phyloP scores from a whole-genome alignment of 2,797 vertebrate genomes.

The Syndactyla subalaris region DNA sequence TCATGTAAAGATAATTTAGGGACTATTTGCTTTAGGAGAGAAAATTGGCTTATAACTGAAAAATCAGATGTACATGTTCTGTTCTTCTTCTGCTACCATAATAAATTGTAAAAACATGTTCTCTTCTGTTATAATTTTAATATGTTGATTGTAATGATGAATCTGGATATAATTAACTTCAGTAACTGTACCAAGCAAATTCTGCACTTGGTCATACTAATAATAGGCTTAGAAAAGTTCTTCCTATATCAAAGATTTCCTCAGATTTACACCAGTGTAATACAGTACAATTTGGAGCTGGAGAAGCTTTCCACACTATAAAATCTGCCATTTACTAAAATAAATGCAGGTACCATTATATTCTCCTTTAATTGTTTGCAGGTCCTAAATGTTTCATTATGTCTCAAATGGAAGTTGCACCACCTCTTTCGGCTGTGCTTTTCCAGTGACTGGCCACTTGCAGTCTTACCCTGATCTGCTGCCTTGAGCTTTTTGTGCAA shows the following conservation, averaged over 20 bases:
- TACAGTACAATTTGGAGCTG: not conserved
- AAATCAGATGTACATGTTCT: not conserved
- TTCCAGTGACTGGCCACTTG: not conserved
- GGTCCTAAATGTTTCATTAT: not conserved
- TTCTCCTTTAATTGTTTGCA: not conserved
- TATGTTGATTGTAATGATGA: not conserved
- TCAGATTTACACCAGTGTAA: not conserved
- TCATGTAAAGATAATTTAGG: slow-evolving; percentile 9
- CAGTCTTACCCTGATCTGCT: not conserved
- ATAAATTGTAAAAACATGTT: not conserved
- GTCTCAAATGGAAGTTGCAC: not conserved
- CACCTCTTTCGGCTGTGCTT: not conserved
- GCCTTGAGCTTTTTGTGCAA: not conserved
- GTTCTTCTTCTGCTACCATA: not conserved
- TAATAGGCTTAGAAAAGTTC: not conserved
- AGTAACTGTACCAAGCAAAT: not conserved
- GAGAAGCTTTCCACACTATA: not conserved
- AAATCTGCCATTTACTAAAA: not conserved
- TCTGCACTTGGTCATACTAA: not conserved
- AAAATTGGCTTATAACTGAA: not conserved
- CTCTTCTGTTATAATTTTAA: not conserved
- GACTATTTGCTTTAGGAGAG: not conserved
- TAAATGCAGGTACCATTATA: not conserved
- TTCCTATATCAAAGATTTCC: not conserved
- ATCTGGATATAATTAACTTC: slow-evolving; percentile 16